Evolutionary conservation across 2,797 vertebrate species (phyloP), one percentile per base, ranked within the genome.

Genomic region (Phalloptychus januarius): DNA sequence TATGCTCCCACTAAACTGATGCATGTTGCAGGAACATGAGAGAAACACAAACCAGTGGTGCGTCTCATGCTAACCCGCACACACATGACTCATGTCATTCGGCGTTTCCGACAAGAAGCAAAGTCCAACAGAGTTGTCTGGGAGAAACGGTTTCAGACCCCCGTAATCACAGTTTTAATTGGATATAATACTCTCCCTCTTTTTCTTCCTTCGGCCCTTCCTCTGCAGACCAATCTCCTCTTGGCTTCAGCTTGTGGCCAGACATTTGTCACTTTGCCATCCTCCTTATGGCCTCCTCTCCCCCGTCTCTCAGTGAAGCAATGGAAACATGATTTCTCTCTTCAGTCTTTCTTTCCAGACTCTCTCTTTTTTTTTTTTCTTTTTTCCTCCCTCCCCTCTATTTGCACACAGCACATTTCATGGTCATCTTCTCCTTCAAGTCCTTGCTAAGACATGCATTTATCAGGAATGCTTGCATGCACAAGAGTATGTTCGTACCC

Each of bases 231-330:
- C 85, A 50, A 18, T 88, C 88, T 89, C 83, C 78, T 78, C 54
- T 88, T 93, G 92, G 92, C 92, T 87, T 78, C 78, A 46, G 75
- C 90, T 88, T 85, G 86, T 73, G 81, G 83, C 90, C 92, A 94
- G 91, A 92, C 92, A 77, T 93, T 94, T 91, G 90, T 92, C 91
- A 90, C 89, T 79, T 83, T 92, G 89, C 91, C 92, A 93, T 89
- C 89, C 80, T 90, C 82, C 90, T 90, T 89, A 91, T 91, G 85
- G 91, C 93, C 86, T 89, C 86, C 88, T 82, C 88, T 87, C 82
- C 82, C 82, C 72, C 11, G 79, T 79, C 82, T 70, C 78, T 77
- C 82, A 81, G 74, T 93, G 91, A 92, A 91, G 92, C 92, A 93
- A 92, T 93, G 92, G 92, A 93, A 93, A 93, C 72, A 48, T 75